Evolutionary conservation across 1,140 invertebrate species (phyloP).

Genomic region (Amphibalanus amphitrite): DNA sequence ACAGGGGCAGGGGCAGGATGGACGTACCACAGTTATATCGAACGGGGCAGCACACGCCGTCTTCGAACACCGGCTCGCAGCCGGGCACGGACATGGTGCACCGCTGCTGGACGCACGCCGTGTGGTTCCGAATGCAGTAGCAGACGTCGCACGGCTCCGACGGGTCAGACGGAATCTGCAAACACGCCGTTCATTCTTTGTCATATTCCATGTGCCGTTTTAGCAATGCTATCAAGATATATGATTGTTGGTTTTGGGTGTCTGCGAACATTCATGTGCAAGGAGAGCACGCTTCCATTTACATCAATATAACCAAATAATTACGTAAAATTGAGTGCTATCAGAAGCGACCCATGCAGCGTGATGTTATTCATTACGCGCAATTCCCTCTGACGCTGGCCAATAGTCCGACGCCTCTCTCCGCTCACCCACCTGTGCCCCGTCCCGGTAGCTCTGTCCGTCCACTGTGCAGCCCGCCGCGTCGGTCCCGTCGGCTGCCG

Average conservation of each 20-base stretch:
- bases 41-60: constrained; percentile 80
- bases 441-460: background rate
- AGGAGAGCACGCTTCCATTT: too few species aligned
- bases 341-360: too few species aligned
- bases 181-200: background rate
- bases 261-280: too few species aligned
- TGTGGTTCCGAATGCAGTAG: constrained; percentile 83
- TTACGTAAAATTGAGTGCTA: too few species aligned
- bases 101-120: constrained; percentile 88
- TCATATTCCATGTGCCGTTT: too few species aligned
- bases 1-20: too few species aligned
- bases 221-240: too few species aligned
- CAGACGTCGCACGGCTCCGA: constrained; percentile 82
- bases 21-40: constrained; percentile 29
- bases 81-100: constrained; percentile 78
- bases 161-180: constrained; percentile 49
- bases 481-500: background rate
- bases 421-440: background rate
- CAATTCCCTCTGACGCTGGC: too few species aligned
- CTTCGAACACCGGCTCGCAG: constrained; percentile 68
- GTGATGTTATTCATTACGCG: too few species aligned
- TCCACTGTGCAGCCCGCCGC: background rate
- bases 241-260: too few species aligned
- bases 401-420: background rate
- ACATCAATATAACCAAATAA: too few species aligned